Base-by-base conservation (phyloP, 2,113 vertebrate species). In the Gopherus evgoodei region DNA sequence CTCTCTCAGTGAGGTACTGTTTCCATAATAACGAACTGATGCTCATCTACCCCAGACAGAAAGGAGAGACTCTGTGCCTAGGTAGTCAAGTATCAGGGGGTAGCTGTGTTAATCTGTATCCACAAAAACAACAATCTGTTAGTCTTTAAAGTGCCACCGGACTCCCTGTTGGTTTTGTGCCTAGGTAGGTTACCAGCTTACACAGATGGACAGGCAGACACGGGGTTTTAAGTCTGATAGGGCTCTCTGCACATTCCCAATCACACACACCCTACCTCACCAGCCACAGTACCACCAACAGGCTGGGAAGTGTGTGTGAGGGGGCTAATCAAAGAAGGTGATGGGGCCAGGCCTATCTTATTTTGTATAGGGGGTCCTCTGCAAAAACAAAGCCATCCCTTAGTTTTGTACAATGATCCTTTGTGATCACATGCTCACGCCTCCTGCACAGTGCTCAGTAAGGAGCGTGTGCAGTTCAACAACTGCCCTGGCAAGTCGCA, bases 31-130 rank as follows among this genome's bases (percentile, higher is more conserved):
- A 31, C 78, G 19, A 62, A 38, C 22, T 11, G 7, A 12, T 42
- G 54, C 52, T 56, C 27, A 84, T 29, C 79, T 35, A 11, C 57
- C n/a, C 7, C 1, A n/a, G 76, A 54, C 1, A 0, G 0, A 1
- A 49, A 54, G 42, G 52, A 50, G 11, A n/a, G 62, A 76, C 42
- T 7, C 31, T 42, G 24, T 38, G 21, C 2, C 13, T n/a, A 25
- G 50, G 50, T 16, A 50, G 50, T 50, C 50, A 50, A 50, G 50
- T 50, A 50, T 50, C 50, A 50, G 50, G 50, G 50, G 50, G 13
- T 50, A 50, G 50, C 50, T 14, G 50, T 50, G 13, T 50, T 50
- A 16, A 14, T 16, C 50, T 50, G 50, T 50, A 50, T 50, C 13
- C 13, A 50, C 50, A 50, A 50, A 50, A 50, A 50, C 50, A 50